Conservation (phyloP, 2,888 invertebrate species). For the Eupithecia abbreviata region DNA sequence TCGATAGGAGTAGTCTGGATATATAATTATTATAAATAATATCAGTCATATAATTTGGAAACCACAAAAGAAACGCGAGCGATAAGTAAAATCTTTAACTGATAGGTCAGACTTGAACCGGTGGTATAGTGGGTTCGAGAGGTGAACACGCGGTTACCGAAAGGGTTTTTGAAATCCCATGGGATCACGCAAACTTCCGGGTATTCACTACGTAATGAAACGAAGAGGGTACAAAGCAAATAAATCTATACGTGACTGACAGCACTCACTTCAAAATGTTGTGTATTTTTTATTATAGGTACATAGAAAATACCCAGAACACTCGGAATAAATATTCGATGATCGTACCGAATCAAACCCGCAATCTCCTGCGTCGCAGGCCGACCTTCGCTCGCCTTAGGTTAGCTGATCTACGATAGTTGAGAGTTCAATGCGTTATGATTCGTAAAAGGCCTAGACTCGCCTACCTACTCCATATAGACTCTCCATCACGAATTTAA, state of each 20-base stretch:
- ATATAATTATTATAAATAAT: not conserved
- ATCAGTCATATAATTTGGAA: not conserved
- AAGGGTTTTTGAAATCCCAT: not conserved
- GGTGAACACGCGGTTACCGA: not conserved
- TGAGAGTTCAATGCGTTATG: not conserved
- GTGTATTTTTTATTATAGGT: no score
- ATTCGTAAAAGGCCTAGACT: not conserved
- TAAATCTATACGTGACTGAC: not conserved
- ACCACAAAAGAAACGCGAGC: not conserved
- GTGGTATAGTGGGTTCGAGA: not conserved
- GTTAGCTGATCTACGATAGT: not conserved
- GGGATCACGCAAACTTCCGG: not conserved
- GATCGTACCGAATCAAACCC: no score
- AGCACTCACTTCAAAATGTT: not conserved
- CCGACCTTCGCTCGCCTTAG: not conserved
- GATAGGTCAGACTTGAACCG: not conserved
- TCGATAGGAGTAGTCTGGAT: not conserved
- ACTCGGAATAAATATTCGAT: no score
- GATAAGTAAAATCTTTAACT: not conserved
- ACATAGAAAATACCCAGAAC: no score
- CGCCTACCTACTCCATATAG: not conserved
- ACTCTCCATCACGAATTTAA: not conserved
- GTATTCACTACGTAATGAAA: not conserved
- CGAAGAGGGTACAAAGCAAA: not conserved
- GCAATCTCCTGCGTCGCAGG: no score